Percentiles rank a stretch among this genome's conserved stretches.
phyloP scores from a whole-genome alignment of 2,113 vertebrate genomes.

The Cisticola juncidis region DNA sequence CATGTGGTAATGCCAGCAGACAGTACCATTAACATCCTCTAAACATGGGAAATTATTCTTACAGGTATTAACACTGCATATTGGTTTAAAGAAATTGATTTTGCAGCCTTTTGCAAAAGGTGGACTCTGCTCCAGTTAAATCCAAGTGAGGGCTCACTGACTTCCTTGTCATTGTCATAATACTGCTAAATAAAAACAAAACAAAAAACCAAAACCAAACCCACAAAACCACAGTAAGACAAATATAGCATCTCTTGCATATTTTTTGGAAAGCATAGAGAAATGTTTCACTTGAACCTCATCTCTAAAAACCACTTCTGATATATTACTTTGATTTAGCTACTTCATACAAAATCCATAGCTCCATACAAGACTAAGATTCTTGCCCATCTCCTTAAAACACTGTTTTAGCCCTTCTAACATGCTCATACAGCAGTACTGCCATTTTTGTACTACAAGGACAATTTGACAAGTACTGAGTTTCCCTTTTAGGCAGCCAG shows the following conservation, averaged over 20 bases:
- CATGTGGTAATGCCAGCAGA: background rate
- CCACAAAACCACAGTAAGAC: background rate
- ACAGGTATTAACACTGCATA: background rate
- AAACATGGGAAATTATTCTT: background rate
- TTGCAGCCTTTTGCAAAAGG: background rate
- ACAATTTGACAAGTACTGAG: background rate
- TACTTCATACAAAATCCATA: background rate
- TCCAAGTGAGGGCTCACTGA: background rate
- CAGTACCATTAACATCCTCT: background rate
- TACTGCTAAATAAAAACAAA: background rate
- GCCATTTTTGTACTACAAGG: background rate
- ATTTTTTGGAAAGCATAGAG: background rate
- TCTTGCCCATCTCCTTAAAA: background rate
- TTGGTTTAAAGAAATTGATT: background rate
- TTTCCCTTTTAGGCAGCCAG: background rate
- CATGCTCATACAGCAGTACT: background rate
- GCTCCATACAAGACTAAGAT: background rate
- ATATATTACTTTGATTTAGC: background rate
- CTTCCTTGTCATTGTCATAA: background rate
- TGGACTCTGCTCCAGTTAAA: background rate
- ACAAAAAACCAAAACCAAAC: background rate
- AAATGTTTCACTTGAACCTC: background rate
- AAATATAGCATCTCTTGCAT: background rate
- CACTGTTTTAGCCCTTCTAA: background rate
- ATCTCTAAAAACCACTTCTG: background rate